These are phyloP conservation scores for Apantesis nais DNA, from an alignment of 2,888 invertebrate species.

Conservation along the genomic window DNA sequence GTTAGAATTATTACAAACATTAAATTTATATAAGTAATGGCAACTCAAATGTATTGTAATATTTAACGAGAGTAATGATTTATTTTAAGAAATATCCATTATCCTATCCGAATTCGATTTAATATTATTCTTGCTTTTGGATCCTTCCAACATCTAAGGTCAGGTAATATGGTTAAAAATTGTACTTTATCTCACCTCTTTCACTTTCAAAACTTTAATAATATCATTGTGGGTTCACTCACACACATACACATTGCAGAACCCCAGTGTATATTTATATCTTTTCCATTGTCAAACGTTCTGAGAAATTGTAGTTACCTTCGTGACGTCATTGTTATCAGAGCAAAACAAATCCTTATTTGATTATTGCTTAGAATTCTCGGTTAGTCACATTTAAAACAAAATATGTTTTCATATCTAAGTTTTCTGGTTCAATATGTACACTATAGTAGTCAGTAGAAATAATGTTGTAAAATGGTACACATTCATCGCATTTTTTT, in stretches of 20 bases:
- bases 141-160: too few relatives aligned
- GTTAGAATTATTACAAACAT: too few relatives aligned
- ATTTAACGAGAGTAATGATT: too few relatives aligned
- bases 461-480: neutral
- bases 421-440: neutral
- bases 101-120: too few relatives aligned
- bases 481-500: neutral
- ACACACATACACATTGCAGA: neutral
- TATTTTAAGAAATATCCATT: too few relatives aligned
- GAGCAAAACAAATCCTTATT: conserved; percentile 30
- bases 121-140: too few relatives aligned
- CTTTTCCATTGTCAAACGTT: conserved; percentile 3
- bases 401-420: neutral
- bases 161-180: too few relatives aligned
- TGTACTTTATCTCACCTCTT: neutral
- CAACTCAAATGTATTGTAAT: too few relatives aligned
- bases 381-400: conserved; percentile 5
- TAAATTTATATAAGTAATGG: too few relatives aligned
- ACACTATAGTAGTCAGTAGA: neutral
- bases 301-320: conserved; percentile 9
- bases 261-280: neutral
- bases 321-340: conserved; percentile 22
- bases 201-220: neutral
- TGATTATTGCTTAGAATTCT: conserved; percentile 9
- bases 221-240: neutral